These are phyloP conservation scores for Nesidiocoris tenuis DNA, from an alignment of 2,888 invertebrate genomes.

Conservation along the genomic window DNA sequence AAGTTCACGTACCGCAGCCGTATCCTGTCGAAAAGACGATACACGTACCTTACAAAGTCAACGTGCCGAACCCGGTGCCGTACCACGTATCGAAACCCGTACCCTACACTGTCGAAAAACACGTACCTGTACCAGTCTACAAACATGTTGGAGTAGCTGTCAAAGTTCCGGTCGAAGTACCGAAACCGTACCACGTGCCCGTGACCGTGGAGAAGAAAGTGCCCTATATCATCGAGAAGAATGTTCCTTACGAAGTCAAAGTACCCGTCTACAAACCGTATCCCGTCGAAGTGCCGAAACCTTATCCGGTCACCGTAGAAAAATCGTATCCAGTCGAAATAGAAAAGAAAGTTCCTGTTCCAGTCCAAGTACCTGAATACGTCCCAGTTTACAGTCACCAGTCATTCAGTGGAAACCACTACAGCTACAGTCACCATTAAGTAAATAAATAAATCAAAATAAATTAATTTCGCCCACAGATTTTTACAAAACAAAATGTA, in stretches of 20 bases:
- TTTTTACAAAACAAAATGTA: not conserved
- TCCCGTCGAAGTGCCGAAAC: constrained; percentile 69
- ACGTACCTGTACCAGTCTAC: constrained; percentile 54
- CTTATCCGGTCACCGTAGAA: constrained; percentile 73
- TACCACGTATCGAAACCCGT: constrained; percentile 75
- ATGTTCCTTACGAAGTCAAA: constrained; percentile 61
- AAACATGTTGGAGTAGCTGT: constrained; percentile 60
- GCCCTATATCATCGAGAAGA: constrained; percentile 54
- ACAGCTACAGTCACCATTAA: not conserved
- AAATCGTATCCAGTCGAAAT: constrained; percentile 74
- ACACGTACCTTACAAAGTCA: constrained; percentile 70
- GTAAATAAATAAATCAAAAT: not conserved
- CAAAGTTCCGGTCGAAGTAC: constrained; percentile 63
- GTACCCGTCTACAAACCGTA: constrained; percentile 60
- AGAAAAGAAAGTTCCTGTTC: constrained; percentile 73
- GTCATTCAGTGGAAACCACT: not conserved
- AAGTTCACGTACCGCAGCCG: constrained; percentile 62
- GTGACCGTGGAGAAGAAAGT: constrained; percentile 56
- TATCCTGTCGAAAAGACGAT: constrained; percentile 52
- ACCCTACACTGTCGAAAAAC: constrained; percentile 74
- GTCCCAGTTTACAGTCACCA: constrained; percentile 22
- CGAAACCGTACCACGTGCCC: constrained; percentile 55
- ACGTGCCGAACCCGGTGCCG: constrained; percentile 56
- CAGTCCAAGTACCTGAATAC: constrained; percentile 65
- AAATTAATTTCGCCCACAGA: not conserved